A percentile compares a stretch with the other conserved stretches of the same genome.
These are phyloP conservation scores for Thripadectes ignobilis DNA, from an alignment of 2,797 vertebrate species.

Conservation along the genomic window DNA sequence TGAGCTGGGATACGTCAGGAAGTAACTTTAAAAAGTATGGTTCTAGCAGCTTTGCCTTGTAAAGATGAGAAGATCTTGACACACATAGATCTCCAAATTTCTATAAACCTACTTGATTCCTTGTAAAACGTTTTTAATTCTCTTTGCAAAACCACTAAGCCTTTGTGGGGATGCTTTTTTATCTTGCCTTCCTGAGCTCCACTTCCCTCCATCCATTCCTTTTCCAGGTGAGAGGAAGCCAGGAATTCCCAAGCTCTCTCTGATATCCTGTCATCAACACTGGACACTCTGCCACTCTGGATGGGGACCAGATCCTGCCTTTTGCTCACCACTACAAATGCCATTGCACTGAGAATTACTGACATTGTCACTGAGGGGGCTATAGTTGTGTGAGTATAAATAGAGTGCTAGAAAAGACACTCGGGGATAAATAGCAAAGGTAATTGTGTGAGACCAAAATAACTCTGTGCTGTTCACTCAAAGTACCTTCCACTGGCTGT, in stretches of 20 bases:
- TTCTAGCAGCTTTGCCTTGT: neutral
- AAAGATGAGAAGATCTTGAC: neutral
- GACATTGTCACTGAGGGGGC: neutral
- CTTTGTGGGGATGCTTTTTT: neutral
- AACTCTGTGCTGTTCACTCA: neutral
- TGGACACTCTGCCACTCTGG: neutral
- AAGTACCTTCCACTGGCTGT: neutral
- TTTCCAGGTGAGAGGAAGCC: neutral
- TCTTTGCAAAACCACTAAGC: neutral
- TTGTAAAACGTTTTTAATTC: constrained; percentile 8
- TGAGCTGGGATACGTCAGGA: neutral
- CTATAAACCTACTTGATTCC: neutral
- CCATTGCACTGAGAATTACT: neutral
- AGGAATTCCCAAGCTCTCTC: neutral
- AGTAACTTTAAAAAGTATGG: neutral
- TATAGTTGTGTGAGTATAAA: constrained; percentile 9
- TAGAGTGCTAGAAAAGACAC: constrained; percentile 20
- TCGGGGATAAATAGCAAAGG: constrained; percentile 34
- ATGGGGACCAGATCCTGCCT: neutral
- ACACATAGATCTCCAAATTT: neutral
- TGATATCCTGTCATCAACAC: rapidly evolving
- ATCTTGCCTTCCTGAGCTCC: neutral
- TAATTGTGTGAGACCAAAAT: constrained; percentile 18
- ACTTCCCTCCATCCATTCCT: neutral
- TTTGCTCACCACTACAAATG: neutral